Conservation (phyloP, 1,140 invertebrate species). For the Bombus superbus region DNA sequence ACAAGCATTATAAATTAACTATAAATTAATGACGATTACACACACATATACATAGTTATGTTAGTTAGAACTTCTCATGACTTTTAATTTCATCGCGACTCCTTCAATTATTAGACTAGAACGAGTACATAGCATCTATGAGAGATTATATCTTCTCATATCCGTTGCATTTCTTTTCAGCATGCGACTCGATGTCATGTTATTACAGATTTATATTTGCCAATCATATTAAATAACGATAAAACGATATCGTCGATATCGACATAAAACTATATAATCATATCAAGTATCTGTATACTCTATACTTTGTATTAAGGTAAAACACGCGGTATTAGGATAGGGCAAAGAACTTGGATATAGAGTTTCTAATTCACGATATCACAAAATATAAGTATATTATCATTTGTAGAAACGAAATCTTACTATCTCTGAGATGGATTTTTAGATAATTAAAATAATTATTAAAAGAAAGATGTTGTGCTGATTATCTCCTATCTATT, state of each 20-base stretch:
- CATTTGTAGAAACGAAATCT: neutral
- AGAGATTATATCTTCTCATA: neutral
- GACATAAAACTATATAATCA: neutral
- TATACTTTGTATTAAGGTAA: neutral
- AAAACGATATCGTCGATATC: slow-evolving; percentile 21
- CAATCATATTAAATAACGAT: slow-evolving; percentile 38
- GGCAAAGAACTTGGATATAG: slow-evolving; percentile 4
- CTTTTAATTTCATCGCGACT: neutral
- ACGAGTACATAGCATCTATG: neutral
- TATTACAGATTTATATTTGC: slow-evolving; percentile 7
- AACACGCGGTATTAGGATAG: neutral
- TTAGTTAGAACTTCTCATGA: neutral
- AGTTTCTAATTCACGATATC: neutral
- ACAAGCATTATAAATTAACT: neutral
- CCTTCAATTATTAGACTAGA: slow-evolving; percentile 1
- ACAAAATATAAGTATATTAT: neutral
- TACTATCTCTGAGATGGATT: neutral
- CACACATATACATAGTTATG: neutral
- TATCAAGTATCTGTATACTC: slow-evolving; percentile 14
- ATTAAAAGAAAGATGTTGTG: neutral
- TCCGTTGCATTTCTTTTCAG: slow-evolving; percentile 39
- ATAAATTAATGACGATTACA: neutral
- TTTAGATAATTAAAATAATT: neutral
- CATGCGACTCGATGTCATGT: slow-evolving; percentile 7
- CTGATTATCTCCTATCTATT: neutral